Evolutionary conservation across 2,797 vertebrate species (phyloP), one percentile per base, ranked within the genome.

Genomic region (Anolis apletophallus): DNA sequence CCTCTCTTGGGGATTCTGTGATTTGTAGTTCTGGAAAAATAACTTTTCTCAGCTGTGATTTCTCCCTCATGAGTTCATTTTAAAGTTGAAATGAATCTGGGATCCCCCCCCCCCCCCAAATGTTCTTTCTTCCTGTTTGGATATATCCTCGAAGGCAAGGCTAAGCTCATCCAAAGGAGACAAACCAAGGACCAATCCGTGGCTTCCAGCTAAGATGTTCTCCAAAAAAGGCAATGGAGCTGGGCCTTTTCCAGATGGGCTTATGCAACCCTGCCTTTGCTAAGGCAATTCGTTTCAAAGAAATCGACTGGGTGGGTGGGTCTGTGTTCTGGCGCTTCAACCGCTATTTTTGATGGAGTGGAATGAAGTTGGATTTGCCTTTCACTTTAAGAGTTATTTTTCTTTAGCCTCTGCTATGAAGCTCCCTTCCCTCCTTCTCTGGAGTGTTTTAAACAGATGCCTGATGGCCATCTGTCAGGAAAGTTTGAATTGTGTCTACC

Each of bases 181-280:
- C 23, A 34, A 61, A 74, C 82, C 3, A 0, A 72, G 85, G 85
- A 83, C 92, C 93, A 91, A 88, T 93, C 87, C 81, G 10, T 6
- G 34, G 79, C 90, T 84, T 88, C 92, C 91, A 94, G 90, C 91
- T 0, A 88, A 80, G 85, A 23, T 76, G 17, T 73, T 1, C 34
- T 1, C 68, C 16, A 76, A 67, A 7, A 2, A 10, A 73, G 72
- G 74, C 3, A 40, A 0, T 23, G 32, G 2, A 2, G 21, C 8
- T 6, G n/a, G 1, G 34, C 7, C 19, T 9, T 13, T 26, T 29
- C 52, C 81, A 83, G 8, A 36, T 8, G 26, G 11, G 59, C 54
- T 21, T 61, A 1, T 77, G 34, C 67, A 34, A 0, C 23, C 11
- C 68, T 36, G 26, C 1, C 17, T 34, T 40, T 59, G 54, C 26